Conservation (phyloP, 1,140 invertebrate species). For the Coptotermes formosanus region DNA sequence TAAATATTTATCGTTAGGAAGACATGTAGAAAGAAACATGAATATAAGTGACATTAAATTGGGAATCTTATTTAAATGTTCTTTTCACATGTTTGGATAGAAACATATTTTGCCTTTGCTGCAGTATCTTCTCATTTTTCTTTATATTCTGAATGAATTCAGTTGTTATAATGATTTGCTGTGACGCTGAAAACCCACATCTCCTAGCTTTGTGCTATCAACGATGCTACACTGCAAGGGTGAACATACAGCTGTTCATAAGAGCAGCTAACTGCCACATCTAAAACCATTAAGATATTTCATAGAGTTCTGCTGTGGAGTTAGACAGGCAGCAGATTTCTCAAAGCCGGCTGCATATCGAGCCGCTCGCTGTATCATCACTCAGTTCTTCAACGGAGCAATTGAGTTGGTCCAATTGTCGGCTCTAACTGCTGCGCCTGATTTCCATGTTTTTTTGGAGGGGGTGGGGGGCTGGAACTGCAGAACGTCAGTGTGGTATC, state of each 20-base stretch:
- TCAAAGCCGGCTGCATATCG: not conserved
- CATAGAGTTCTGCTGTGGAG: not conserved
- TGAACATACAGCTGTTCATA: not conserved
- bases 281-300: not conserved
- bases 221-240: not conserved
- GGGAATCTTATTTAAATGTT: no score
- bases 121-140: no score
- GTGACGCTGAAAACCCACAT: no score
- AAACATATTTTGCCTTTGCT: no score
- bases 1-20: no score
- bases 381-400: not conserved
- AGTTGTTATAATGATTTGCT: no score
- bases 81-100: no score
- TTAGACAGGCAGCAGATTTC: not conserved
- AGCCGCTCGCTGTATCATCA: not conserved
- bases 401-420: slow-evolving; percentile 9
- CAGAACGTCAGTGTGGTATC: not conserved
- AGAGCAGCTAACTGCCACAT: not conserved
- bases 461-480: not conserved
- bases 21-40: no score
- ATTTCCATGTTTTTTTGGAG: not conserved
- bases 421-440: not conserved
- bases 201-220: no score
- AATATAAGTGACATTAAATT: no score
- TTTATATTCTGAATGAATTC: no score